A percentile compares a stretch with the other conserved stretches of the same genome.
These are phyloP conservation scores for Clarias batrachus DNA, from an alignment of 2,113 vertebrate species.

Conservation along the genomic window DNA sequence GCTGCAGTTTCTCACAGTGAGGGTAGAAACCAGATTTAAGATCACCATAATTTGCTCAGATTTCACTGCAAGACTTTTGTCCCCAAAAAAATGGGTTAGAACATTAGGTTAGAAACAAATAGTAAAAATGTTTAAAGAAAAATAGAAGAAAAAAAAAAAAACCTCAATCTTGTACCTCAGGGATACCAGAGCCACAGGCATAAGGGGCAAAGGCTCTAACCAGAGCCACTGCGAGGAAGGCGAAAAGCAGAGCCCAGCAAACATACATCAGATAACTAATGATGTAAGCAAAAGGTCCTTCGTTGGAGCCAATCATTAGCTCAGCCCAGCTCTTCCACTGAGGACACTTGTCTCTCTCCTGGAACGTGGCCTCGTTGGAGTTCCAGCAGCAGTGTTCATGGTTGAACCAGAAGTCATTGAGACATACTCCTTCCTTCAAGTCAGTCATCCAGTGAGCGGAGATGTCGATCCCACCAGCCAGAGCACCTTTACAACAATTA, in stretches of 20 bases:
- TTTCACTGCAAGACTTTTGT: neutral
- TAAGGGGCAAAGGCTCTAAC: constrained; percentile 85
- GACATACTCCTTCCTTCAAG: constrained; percentile 82
- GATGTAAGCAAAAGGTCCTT: constrained; percentile 79
- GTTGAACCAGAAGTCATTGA: constrained; percentile 82
- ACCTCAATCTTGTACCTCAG: constrained; percentile 71
- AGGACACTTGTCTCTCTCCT: constrained; percentile 79
- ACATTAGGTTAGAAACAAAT: neutral
- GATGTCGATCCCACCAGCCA: constrained; percentile 86
- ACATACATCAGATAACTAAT: constrained; percentile 84
- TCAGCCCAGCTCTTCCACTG: constrained; percentile 87
- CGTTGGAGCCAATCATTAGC: constrained; percentile 73
- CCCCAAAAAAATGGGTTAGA: neutral
- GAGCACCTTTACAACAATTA: constrained; percentile 66
- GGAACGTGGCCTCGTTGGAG: constrained; percentile 75
- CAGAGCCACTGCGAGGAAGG: constrained; percentile 81
- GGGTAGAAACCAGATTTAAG: neutral
- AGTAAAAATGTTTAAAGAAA: neutral
- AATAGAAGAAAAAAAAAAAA: neutral
- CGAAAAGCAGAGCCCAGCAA: constrained; percentile 80
- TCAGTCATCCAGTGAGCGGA: constrained; percentile 88
- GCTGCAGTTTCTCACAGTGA: neutral
- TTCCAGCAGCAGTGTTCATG: constrained; percentile 88
- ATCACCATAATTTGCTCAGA: neutral
- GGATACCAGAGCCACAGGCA: constrained; percentile 85